Conservation (phyloP, 2,113 vertebrate species). For the Larimichthys crocea region DNA sequence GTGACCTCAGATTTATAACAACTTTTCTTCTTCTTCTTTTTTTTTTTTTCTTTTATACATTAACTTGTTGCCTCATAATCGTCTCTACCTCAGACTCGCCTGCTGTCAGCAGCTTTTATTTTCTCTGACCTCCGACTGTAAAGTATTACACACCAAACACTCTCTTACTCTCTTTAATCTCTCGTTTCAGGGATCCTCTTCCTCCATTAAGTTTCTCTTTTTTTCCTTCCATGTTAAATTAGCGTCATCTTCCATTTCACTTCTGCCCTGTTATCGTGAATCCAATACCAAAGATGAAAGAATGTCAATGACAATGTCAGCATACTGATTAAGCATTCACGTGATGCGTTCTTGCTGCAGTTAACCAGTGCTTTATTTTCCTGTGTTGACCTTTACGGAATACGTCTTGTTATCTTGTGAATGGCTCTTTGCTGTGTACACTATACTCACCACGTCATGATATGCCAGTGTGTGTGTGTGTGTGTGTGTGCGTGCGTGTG, state of each 20-base stretch:
- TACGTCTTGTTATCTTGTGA: conserved; percentile 53
- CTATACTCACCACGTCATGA: conserved; percentile 34
- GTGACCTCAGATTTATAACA: conserved; percentile 40
- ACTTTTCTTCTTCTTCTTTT: neutral
- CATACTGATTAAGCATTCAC: conserved; percentile 22
- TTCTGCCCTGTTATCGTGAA: conserved; percentile 54
- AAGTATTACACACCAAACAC: neutral
- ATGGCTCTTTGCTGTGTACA: conserved; percentile 50
- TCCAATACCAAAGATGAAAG: conserved; percentile 61
- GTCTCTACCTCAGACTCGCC: conserved; percentile 57
- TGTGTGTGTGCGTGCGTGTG: neutral
- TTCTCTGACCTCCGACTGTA: conserved; percentile 1
- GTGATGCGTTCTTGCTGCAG: conserved; percentile 37
- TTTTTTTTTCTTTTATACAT: neutral
- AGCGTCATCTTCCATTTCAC: conserved; percentile 39
- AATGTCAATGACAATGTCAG: conserved; percentile 62
- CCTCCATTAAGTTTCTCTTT: neutral
- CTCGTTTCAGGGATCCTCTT: conserved; percentile 23
- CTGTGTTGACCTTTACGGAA: conserved; percentile 46
- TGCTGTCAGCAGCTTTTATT: conserved; percentile 15
- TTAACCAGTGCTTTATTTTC: conserved; percentile 55
- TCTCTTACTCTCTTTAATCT: neutral
- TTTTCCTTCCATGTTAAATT: conserved; percentile 24
- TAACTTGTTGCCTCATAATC: conserved; percentile 44
- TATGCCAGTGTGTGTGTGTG: conserved; percentile 9